Conservation (phyloP, 2,888 invertebrate genomes). For the Eupithecia centaureata region DNA sequence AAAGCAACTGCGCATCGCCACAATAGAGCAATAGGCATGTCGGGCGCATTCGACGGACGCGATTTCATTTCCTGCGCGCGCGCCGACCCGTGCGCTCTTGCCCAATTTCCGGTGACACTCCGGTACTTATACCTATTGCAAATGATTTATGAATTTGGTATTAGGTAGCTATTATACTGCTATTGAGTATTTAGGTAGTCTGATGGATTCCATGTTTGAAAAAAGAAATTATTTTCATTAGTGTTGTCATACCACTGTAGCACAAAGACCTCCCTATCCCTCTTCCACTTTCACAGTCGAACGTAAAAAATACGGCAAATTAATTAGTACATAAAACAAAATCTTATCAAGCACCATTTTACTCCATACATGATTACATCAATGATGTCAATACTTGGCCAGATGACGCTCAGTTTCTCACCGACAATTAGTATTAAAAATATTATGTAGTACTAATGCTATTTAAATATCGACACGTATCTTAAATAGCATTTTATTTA, state of each 20-base stretch:
- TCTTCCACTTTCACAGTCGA: neutral
- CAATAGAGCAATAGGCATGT: constrained; percentile 74
- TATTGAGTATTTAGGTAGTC: neutral
- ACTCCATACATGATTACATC: no score
- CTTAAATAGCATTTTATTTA: no score
- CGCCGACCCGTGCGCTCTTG: constrained; percentile 69
- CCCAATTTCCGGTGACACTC: constrained; percentile 72
- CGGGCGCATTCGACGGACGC: constrained; percentile 75
- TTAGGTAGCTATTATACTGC: neutral
- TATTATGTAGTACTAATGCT: no score
- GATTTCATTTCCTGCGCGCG: constrained; percentile 81
- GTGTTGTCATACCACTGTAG: neutral
- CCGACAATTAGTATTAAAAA: no score
- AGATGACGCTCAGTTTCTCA: no score
- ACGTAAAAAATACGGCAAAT: no score
- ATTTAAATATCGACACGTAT: no score
- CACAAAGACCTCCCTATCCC: neutral
- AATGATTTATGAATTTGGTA: constrained; percentile 9
- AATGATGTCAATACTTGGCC: no score
- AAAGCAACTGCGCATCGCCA: constrained; percentile 52
- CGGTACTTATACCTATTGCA: constrained; percentile 47
- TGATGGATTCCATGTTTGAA: neutral
- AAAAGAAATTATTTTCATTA: neutral
- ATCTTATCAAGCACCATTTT: no score
- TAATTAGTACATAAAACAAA: no score